Evolutionary conservation across 2,797 vertebrate genomes (phyloP), one percentile per base, ranked within the genome.

Genomic region (Gymnopithys bicolor): DNA sequence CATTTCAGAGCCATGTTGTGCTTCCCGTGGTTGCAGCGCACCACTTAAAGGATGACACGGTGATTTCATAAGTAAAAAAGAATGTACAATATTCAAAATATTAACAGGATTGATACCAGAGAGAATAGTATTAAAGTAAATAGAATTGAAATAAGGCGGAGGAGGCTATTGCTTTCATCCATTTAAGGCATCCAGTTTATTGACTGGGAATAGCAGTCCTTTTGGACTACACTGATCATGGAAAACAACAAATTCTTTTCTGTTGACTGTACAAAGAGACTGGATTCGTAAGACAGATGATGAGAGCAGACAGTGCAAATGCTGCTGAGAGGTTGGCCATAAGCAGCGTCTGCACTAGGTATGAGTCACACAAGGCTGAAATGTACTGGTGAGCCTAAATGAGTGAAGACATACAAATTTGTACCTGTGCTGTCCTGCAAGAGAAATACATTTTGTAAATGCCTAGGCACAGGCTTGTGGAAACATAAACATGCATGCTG

Each of bases 401-500:
- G 53, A 35, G 30, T 76, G 64, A 77, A 70, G 55, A 67, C 33
- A 6, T 11, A 32, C 9, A 59, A 16, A 69, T 84, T 52, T 86
- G 9, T 35, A 30, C 41, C 16, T 55, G 0, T 39, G 13, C 39
- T 91, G 45, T 73, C 35, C 58, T 13, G 11, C 53, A 74, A 52
- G 33, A 82, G 68, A 37, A 66, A 49, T 16, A 11, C 7, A 11
- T 27, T 5, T 19, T 35, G 14, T 33, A 28, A 22, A 18, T 56
- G 17, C 37, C 23, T 69, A 55, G 27, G 28, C 43, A 55, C 3
- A 33, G 52, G 63, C 16, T 70, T 70, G 8, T 84, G 33, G 64
- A 90, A 84, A n/a, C 27, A 5, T 22, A 43, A 63, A 13, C 0
- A 0, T 53, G 49, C 7, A 2, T 74, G 56, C 12, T 32, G 27